These are phyloP conservation scores for Lithobates sylvaticus DNA, from an alignment of 2,797 vertebrate genomes.

Conservation along the genomic window DNA sequence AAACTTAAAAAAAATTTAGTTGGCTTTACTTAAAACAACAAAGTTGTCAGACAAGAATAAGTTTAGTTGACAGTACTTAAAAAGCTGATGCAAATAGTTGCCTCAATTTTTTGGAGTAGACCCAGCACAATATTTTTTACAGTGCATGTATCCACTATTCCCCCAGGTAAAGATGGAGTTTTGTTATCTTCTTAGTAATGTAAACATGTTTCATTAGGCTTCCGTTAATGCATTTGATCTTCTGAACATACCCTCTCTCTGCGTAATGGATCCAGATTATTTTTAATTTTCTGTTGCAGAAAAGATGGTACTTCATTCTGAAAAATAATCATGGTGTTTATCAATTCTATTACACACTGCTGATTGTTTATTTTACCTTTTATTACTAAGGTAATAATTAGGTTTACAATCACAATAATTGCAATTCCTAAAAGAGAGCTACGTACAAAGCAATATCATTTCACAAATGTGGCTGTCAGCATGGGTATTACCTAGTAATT, in stretches of 20 bases:
- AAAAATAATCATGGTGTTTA: not conserved
- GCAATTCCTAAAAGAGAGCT: not conserved
- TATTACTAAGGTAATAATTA: not conserved
- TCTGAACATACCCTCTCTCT: not conserved
- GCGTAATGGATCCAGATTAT: not conserved
- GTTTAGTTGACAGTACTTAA: no score
- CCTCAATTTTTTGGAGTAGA: no score
- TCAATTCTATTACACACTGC: not conserved
- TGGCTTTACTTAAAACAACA: no score
- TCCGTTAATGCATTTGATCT: not conserved
- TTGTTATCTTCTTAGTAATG: not conserved
- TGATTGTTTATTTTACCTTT: not conserved
- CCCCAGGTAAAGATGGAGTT: not conserved
- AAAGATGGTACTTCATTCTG: not conserved
- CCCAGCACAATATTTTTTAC: no score
- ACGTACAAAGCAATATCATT: constrained; percentile 5
- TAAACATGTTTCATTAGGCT: not conserved
- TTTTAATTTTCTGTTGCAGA: not conserved
- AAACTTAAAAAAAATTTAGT: no score
- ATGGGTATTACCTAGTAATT: not conserved
- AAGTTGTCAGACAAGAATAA: no score
- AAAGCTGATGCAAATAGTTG: no score
- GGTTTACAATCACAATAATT: constrained; percentile 10
- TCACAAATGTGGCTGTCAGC: constrained; percentile 1
- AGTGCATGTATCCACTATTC: not conserved